Conservation (phyloP, 1,140 invertebrate genomes). For the Drosophila melanica region DNA sequence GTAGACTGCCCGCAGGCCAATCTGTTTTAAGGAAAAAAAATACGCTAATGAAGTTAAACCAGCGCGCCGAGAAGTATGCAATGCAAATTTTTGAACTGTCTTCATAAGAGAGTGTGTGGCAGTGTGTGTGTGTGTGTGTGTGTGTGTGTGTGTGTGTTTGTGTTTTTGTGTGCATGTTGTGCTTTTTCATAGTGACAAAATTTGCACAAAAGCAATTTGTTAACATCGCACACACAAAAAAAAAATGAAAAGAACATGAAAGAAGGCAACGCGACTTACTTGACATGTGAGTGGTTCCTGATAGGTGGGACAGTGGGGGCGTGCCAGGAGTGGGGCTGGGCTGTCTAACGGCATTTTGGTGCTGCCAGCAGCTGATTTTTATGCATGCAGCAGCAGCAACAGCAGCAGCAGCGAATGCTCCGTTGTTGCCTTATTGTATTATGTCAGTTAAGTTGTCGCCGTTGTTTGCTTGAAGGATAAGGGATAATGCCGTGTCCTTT, state of each 20-base stretch:
- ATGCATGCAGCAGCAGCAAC: conserved; percentile 33
- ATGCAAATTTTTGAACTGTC: conserved; percentile 42
- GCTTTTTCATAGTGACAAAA: conserved; percentile 60
- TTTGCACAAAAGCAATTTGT: conserved; percentile 80
- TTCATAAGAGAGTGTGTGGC: conserved; percentile 1
- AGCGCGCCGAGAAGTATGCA: conserved; percentile 34
- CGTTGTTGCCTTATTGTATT: conserved; percentile 77
- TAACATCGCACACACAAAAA: conserved; percentile 44
- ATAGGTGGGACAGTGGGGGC: neutral
- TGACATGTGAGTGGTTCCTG: conserved; percentile 46
- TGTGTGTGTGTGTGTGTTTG: conserved; percentile 25
- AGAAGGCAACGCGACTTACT: conserved; percentile 42
- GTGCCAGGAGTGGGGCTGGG: neutral
- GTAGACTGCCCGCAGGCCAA: conserved; percentile 29
- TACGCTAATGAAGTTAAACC: conserved; percentile 69
- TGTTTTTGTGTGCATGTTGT: conserved; percentile 30
- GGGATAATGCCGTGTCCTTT: conserved; percentile 74
- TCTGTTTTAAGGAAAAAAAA: conserved; percentile 7
- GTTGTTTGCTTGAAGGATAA: conserved; percentile 64
- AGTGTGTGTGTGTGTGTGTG: conserved; percentile 15
- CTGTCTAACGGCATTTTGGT: conserved; percentile 52
- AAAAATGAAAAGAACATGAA: conserved; percentile 25
- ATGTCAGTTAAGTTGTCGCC: conserved; percentile 80
- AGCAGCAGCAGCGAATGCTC: conserved; percentile 9
- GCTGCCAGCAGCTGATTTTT: conserved; percentile 64